Base-by-base conservation (phyloP, 2,888 invertebrate genomes). In the Hylaea fasciaria region DNA sequence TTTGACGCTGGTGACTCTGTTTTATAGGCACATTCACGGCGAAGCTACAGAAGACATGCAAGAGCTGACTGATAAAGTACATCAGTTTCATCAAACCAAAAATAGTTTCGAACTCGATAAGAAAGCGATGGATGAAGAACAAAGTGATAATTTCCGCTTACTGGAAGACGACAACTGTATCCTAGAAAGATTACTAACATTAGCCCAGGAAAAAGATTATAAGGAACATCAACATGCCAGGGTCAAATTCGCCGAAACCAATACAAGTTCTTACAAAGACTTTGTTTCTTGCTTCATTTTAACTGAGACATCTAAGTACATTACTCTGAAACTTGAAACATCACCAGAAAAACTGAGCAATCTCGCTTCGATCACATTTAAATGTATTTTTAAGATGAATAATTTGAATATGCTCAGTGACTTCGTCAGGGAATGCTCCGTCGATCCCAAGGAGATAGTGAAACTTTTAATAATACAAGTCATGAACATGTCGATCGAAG, bases 401-500 rank as follows among this genome's bases (percentile, higher is more conserved):
- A 71, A 89, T 59, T 57, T 84, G 4, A 68, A 73, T 11, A 66
- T 68, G 57, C 69, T 91, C 29, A 78, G 80, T n/a, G 60, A 69
- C 45, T 82, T 81, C 54, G 68, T 91, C 0, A 83, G 73, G 68
- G 73, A 74, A 45, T 86, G 89, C 70, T 78, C 79, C 44, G 76
- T 91, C 22, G 83, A 89, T 53, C 93, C 95, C 40, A 93, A 94
- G 72, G 95, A 95, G 77, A 89, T 97, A 29, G 93, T 97, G 67
- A 94, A 94, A 69, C 88, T 96, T 59, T 85, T 95, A n/a, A 92
- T 97, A 52, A 88, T 93, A 71, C 96, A 95, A 77, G 94, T 97
- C 94, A 93, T 96, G 70, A 94, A 95, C 69, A 93, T 94, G 80
- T 88, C 94, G 0, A 86, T 95, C 74, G 76, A 91, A 77, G 73